Evolutionary conservation across 2,113 vertebrate species (phyloP).

Genomic region (Heteronetta atricapilla): DNA sequence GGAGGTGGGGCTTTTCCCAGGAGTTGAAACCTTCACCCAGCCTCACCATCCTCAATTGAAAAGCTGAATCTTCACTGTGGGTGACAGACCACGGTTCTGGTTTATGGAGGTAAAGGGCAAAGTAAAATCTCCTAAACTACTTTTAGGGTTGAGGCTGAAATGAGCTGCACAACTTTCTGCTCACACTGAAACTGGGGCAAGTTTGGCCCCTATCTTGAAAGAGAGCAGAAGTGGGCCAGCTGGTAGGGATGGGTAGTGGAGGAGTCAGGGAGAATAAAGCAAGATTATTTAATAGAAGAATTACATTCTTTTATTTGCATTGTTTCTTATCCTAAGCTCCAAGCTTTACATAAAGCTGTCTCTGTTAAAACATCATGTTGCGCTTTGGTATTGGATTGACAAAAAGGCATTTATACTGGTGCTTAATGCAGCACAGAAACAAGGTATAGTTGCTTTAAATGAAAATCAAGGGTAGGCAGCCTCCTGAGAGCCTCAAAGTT

Average conservation of each 20-base stretch:
- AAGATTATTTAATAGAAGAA: constrained; percentile 1
- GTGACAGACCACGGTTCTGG: background rate
- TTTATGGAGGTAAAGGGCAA: background rate
- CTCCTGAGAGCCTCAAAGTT: constrained; percentile 30
- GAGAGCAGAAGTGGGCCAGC: background rate
- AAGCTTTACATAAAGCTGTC: constrained; percentile 22
- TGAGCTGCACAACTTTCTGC: background rate
- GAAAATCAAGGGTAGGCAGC: constrained; percentile 4
- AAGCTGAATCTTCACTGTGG: background rate
- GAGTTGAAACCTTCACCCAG: background rate
- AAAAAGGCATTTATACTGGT: background rate
- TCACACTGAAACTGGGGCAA: background rate
- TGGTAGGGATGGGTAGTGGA: background rate
- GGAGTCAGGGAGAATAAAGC: background rate
- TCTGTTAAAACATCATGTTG: background rate
- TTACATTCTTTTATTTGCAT: constrained; percentile 9
- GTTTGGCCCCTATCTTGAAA: background rate
- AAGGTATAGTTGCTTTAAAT: constrained; percentile 13
- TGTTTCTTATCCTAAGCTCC: background rate
- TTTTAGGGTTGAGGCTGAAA: background rate
- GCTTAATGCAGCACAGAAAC: background rate
- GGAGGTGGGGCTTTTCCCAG: background rate
- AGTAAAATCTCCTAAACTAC: background rate
- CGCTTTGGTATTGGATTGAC: background rate
- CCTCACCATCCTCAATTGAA: accelerated